phyloP scores from a whole-genome alignment of 2,888 invertebrate species.

The Amaurobius ferox region DNA sequence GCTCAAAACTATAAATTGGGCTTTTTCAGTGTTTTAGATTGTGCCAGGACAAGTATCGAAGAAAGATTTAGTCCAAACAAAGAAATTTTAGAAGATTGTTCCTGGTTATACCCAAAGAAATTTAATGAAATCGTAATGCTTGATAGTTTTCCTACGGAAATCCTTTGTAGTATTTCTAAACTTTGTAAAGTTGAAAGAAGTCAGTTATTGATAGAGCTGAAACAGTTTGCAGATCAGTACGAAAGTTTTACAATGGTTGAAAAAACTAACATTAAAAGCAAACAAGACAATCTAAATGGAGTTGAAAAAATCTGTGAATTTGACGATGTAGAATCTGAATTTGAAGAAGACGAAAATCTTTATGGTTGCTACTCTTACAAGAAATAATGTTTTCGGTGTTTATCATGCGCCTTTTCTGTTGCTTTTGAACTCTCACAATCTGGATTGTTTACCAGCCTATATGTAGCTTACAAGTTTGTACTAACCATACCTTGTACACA shows the following conservation, averaged over 20 bases:
- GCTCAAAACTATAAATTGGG: background rate
- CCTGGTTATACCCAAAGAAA: background rate
- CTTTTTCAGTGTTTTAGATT: conserved; percentile 3
- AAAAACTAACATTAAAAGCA: background rate
- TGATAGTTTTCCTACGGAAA: background rate
- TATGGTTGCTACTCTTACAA: background rate
- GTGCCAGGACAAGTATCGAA: background rate
- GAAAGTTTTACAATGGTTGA: background rate
- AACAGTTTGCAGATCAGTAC: background rate
- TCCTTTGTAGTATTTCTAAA: background rate
- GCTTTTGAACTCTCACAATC: background rate
- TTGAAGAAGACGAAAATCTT: background rate
- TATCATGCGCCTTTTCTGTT: conserved; percentile 1
- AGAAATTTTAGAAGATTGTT: background rate
- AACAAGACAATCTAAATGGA: background rate
- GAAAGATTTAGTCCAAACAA: background rate
- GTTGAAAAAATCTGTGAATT: background rate
- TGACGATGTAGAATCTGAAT: background rate
- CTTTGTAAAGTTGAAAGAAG: too few species aligned
- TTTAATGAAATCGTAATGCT: background rate
- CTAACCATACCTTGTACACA: background rate
- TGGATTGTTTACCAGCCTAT: background rate
- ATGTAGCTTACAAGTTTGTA: conserved; percentile 6
- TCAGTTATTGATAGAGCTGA: too few species aligned
- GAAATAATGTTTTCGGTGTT: background rate